phyloP scores from a whole-genome alignment of 1,140 invertebrate genomes.

The Homarus americanus region DNA sequence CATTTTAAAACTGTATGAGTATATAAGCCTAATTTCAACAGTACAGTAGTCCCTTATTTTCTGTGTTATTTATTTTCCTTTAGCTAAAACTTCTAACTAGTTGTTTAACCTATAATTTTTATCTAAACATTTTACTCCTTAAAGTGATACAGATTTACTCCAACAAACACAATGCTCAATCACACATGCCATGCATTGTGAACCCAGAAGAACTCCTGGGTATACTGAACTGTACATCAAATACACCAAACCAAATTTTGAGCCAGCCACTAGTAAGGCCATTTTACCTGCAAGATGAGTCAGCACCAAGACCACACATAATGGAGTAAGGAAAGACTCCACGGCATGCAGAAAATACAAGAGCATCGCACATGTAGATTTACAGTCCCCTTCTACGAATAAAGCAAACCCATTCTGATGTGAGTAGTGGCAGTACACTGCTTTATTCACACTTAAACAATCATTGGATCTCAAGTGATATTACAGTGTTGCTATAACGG shows the following conservation, averaged over 20 bases:
- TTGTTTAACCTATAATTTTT: neutral
- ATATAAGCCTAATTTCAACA: neutral
- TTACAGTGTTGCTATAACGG: slow-evolving; percentile 62
- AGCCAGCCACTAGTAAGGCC: slow-evolving; percentile 28
- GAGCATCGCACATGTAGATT: slow-evolving; percentile 42
- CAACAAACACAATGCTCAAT: slow-evolving; percentile 16
- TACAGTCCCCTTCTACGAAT: slow-evolving; percentile 44
- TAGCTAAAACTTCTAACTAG: slow-evolving; percentile 5
- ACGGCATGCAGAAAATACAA: slow-evolving; percentile 38
- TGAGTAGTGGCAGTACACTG: slow-evolving; percentile 51
- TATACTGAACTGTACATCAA: slow-evolving; percentile 20
- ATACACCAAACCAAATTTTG: slow-evolving; percentile 23
- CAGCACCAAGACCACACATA: slow-evolving; percentile 38
- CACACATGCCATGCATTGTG: slow-evolving; percentile 56
- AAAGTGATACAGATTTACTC: slow-evolving; percentile 45
- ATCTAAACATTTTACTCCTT: neutral
- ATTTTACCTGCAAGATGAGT: slow-evolving; percentile 28
- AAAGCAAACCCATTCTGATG: slow-evolving; percentile 61
- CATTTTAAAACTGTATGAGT: neutral
- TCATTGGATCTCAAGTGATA: slow-evolving; percentile 55
- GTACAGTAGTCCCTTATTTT: neutral
- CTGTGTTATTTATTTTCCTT: neutral
- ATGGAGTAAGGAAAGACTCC: slow-evolving; percentile 2
- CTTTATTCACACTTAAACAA: slow-evolving; percentile 50
- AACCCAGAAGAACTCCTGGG: slow-evolving; percentile 4